Evolutionary conservation across 2,888 invertebrate species (phyloP).

Genomic region (Volucella bombylans): DNA sequence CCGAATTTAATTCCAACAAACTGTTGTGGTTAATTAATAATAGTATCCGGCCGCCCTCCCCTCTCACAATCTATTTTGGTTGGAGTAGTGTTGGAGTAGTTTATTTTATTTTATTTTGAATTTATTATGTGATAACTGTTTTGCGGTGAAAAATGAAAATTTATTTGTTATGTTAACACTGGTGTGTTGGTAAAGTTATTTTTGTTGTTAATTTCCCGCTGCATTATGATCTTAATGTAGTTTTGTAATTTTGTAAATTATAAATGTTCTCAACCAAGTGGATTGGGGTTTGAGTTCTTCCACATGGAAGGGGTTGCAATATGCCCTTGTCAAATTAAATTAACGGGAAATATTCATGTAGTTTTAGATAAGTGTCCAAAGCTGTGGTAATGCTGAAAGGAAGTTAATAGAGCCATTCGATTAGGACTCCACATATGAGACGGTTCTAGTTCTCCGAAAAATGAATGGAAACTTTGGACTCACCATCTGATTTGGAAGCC

Average conservation of each 20-base stretch:
- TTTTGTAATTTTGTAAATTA: background rate
- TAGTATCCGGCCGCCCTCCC: background rate
- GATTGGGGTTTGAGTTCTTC: no score
- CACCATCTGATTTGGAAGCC: no score
- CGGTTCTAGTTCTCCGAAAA: no score
- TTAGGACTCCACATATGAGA: no score
- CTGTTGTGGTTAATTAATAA: constrained; percentile 68
- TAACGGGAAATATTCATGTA: no score
- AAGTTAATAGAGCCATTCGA: no score
- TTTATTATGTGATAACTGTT: constrained; percentile 34
- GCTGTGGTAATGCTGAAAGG: no score
- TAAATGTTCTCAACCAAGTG: background rate
- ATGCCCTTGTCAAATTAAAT: no score
- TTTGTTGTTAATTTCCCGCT: constrained; percentile 4
- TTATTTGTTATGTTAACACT: constrained; percentile 21
- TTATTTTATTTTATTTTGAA: constrained; percentile 46
- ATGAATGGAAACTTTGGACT: no score
- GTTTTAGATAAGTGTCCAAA: no score
- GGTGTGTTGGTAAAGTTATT: background rate
- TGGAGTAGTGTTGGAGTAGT: constrained; percentile 15
- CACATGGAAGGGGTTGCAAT: no score
- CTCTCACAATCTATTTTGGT: constrained; percentile 23
- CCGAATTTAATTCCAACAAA: constrained; percentile 57
- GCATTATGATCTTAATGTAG: constrained; percentile 1
- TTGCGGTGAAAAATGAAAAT: constrained; percentile 29